Conservation (phyloP, 2,113 vertebrate genomes). For the Nestor notabilis region DNA sequence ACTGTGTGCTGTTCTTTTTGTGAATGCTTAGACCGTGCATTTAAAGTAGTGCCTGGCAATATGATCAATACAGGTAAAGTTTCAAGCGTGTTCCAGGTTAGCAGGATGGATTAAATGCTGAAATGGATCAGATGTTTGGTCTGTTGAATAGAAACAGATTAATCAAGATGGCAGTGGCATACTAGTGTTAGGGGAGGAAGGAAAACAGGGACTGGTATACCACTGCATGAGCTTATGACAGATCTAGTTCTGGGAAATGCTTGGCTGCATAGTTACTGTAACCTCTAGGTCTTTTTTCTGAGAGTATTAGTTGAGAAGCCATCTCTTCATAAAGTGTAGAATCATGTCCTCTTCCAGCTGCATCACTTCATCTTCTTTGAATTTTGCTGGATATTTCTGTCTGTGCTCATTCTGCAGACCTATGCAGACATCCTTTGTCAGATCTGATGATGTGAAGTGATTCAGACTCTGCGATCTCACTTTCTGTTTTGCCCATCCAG, state of each 20-base stretch:
- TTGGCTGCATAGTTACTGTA: background rate
- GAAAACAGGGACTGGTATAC: rapidly evolving
- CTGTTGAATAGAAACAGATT: background rate
- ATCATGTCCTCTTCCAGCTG: background rate
- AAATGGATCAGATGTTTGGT: background rate
- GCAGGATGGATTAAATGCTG: background rate
- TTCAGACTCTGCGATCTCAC: background rate
- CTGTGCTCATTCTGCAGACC: background rate
- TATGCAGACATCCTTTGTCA: background rate
- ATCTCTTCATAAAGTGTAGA: background rate
- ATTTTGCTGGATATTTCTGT: background rate
- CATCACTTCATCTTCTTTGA: background rate
- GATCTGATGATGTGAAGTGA: background rate
- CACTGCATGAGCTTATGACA: rapidly evolving
- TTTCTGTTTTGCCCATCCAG: background rate
- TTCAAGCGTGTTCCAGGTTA: slow-evolving; percentile 5
- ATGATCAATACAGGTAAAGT: slow-evolving; percentile 29
- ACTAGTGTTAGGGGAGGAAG: background rate
- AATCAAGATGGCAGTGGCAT: background rate
- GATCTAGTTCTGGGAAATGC: background rate
- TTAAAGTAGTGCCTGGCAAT: slow-evolving; percentile 11
- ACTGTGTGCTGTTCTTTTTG: background rate
- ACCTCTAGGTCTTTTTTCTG: background rate
- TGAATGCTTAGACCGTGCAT: background rate
- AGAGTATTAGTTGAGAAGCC: background rate